phyloP scores from a whole-genome alignment of 2,113 vertebrate genomes.

The Sturnira hondurensis region DNA sequence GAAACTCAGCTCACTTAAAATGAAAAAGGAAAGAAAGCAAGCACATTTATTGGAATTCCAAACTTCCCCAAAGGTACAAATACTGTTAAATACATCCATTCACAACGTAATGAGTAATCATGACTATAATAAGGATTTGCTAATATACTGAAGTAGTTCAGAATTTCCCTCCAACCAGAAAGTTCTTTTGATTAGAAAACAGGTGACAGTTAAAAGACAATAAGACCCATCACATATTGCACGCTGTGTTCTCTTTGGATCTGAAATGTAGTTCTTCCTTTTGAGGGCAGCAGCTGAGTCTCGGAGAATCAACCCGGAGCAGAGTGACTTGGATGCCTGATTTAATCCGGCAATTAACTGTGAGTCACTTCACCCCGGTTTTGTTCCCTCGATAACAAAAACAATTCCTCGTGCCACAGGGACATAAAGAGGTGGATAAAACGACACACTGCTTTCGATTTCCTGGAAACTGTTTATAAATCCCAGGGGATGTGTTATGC shows the following conservation, averaged over 20 bases:
- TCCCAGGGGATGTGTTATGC: neutral
- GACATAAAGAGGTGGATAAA: neutral
- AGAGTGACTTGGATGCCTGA: neutral
- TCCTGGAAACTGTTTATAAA: neutral
- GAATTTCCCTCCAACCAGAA: neutral
- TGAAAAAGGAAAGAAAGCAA: neutral
- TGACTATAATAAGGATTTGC: neutral
- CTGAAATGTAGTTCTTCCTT: neutral
- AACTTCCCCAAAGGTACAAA: neutral
- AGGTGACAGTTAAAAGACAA: neutral
- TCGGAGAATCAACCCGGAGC: neutral
- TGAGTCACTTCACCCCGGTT: neutral
- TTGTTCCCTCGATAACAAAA: neutral
- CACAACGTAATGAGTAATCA: neutral
- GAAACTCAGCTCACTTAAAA: neutral
- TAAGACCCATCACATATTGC: neutral
- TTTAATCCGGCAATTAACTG: conserved; percentile 18
- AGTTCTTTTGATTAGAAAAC: neutral
- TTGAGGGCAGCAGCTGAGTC: neutral
- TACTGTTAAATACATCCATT: neutral
- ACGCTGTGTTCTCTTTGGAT: neutral
- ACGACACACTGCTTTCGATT: neutral
- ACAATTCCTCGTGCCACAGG: neutral
- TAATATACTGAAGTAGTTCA: neutral
- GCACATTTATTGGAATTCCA: neutral